These are phyloP conservation scores for Tupaia tana DNA, from an alignment of 2,113 vertebrate genomes.

Conservation along the genomic window DNA sequence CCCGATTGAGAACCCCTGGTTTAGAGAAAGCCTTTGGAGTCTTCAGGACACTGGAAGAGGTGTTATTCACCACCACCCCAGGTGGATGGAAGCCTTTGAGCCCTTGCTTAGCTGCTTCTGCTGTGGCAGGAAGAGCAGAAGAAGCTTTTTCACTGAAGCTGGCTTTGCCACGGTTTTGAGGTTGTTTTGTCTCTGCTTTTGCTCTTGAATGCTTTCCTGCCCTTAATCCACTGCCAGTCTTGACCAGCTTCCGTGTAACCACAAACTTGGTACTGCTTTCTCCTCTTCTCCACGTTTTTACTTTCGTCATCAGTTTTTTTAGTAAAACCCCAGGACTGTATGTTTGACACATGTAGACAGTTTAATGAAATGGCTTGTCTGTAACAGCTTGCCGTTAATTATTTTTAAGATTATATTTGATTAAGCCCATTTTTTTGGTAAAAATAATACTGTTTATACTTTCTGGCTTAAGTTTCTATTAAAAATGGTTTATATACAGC, in stretches of 20 bases:
- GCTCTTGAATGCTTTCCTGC: slow-evolving; percentile 50
- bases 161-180: slow-evolving; percentile 52
- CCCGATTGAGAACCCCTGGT: not conserved
- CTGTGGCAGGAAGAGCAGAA: not conserved
- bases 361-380: slow-evolving; percentile 39
- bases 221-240: not conserved
- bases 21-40: not conserved
- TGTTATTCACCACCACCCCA: not conserved
- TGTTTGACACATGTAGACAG: not conserved
- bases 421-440: slow-evolving; percentile 19
- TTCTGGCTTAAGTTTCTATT: slow-evolving; percentile 25
- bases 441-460: slow-evolving; percentile 49
- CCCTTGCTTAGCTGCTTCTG: not conserved
- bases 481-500: not conserved
- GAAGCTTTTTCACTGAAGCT: not conserved
- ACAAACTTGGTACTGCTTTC: slow-evolving; percentile 14
- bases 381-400: not conserved
- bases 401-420: slow-evolving; percentile 55
- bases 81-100: not conserved
- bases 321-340: not conserved
- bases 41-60: not conserved
- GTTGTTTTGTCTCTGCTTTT: slow-evolving; percentile 31
- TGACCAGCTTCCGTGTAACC: slow-evolving; percentile 50
- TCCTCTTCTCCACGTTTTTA: not conserved
- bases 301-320: slow-evolving; percentile 6